Evolutionary conservation across 2,113 vertebrate species (phyloP).

Genomic region (Ivindomyrus marchei): DNA sequence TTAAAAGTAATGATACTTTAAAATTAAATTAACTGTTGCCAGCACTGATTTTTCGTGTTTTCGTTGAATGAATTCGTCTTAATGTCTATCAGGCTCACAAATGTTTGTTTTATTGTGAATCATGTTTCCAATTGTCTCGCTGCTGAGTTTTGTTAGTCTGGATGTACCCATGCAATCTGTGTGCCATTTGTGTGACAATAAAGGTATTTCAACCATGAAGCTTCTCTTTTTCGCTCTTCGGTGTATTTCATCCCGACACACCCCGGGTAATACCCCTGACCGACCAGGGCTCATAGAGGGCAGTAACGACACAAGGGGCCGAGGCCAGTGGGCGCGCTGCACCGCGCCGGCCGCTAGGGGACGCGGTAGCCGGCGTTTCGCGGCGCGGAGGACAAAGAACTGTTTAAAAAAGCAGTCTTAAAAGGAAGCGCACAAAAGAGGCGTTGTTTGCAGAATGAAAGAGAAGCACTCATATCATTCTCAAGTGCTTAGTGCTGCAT

Average conservation of each 20-base stretch:
- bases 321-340: not conserved
- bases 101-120: not conserved
- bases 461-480: slow-evolving; percentile 31
- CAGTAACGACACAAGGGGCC: not conserved
- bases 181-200: not conserved
- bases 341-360: slow-evolving; percentile 27
- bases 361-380: slow-evolving; percentile 33
- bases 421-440: slow-evolving; percentile 40
- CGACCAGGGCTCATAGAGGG: not conserved
- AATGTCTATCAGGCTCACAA: not conserved
- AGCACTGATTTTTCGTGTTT: not conserved
- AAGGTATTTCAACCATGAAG: not conserved
- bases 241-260: not conserved
- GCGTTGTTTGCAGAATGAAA: slow-evolving; percentile 44
- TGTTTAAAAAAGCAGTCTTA: slow-evolving; percentile 42
- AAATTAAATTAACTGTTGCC: not conserved
- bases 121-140: not conserved
- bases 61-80: not conserved
- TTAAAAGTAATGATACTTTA: not conserved
- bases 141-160: not conserved
- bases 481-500: slow-evolving; percentile 15
- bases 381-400: slow-evolving; percentile 39
- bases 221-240: not conserved
- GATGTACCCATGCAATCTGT: not conserved
- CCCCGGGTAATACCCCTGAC: not conserved